Percentiles rank a stretch among this genome's conserved stretches.
phyloP scores from a whole-genome alignment of 1,140 invertebrate genomes.

The Tyrophagus putrescentiae region DNA sequence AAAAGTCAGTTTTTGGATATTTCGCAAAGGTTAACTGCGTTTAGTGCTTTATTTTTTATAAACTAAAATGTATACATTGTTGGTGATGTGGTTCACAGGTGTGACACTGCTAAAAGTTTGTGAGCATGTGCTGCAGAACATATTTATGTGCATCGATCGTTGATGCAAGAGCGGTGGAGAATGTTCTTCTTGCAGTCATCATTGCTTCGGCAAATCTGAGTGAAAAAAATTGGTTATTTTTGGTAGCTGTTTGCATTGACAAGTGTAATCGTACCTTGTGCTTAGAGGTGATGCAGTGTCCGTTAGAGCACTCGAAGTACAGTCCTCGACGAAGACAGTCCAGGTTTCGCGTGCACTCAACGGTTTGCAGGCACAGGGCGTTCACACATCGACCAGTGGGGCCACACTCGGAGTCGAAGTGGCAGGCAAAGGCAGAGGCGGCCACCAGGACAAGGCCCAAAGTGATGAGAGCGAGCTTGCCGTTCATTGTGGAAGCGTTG shows the following conservation, averaged over 20 bases:
- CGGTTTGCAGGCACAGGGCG: background rate
- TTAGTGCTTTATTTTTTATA: no score
- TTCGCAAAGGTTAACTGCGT: no score
- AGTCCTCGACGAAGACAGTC: conserved; percentile 7
- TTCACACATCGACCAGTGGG: conserved; percentile 2
- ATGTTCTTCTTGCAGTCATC: conserved; percentile 22
- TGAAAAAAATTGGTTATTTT: background rate
- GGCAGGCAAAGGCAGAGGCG: background rate
- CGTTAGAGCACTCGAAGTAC: conserved; percentile 5
- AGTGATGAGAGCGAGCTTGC: background rate
- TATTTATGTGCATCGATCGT: conserved; percentile 12
- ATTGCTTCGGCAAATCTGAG: conserved; percentile 15
- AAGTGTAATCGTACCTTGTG: background rate
- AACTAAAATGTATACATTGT: no score
- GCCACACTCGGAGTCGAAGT: conserved; percentile 2
- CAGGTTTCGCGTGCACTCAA: background rate
- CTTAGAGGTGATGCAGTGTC: background rate
- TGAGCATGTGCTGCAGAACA: background rate
- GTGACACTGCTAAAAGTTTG: no score
- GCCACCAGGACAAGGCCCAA: background rate
- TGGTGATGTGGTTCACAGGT: no score
- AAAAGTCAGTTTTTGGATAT: no score
- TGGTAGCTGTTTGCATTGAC: background rate
- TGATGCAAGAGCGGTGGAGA: conserved; percentile 7
- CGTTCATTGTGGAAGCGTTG: background rate